Evolutionary conservation across 2,797 vertebrate genomes (phyloP).

Genomic region (Yasuhikotakia modesta): DNA sequence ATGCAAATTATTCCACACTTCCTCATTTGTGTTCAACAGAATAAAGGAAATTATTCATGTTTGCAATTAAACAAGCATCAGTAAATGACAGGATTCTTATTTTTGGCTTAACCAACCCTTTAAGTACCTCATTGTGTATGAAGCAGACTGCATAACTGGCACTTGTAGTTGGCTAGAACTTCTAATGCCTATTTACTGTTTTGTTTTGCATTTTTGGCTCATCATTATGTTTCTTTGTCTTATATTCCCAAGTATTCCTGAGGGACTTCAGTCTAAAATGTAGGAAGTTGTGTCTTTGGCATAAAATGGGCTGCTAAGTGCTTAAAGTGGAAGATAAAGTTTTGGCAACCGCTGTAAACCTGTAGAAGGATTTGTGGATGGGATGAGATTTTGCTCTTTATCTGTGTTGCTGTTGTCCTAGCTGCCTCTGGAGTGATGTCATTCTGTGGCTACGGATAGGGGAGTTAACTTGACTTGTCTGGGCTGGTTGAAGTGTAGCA

Average conservation of each 20-base stretch:
- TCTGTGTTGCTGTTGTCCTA: slow-evolving; percentile 12
- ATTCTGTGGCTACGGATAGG: slow-evolving; percentile 48
- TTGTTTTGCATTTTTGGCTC: slow-evolving; percentile 11
- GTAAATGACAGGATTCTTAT: not conserved
- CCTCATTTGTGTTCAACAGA: not conserved
- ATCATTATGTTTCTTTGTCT: slow-evolving; percentile 2
- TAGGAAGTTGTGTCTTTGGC: not conserved
- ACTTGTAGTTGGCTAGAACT: not conserved
- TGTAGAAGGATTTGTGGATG: not conserved
- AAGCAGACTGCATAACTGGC: not conserved
- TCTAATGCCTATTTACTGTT: slow-evolving; percentile 13
- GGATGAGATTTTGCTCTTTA: slow-evolving; percentile 5
- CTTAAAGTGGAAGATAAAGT: not conserved
- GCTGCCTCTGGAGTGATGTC: slow-evolving; percentile 48
- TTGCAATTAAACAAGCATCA: too few relatives aligned
- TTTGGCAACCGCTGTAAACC: slow-evolving; percentile 13
- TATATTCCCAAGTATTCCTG: not conserved
- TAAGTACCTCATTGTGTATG: not conserved
- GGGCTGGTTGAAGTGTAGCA: slow-evolving; percentile 31
- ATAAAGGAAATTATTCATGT: not conserved
- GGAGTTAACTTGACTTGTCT: slow-evolving; percentile 47
- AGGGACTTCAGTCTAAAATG: not conserved
- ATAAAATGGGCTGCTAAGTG: not conserved
- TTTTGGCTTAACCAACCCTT: not conserved
- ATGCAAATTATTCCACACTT: not conserved